Percentiles rank a stretch among this genome's conserved stretches.
phyloP scores from a whole-genome alignment of 2,113 vertebrate species.

The Kryptolebias marmoratus region DNA sequence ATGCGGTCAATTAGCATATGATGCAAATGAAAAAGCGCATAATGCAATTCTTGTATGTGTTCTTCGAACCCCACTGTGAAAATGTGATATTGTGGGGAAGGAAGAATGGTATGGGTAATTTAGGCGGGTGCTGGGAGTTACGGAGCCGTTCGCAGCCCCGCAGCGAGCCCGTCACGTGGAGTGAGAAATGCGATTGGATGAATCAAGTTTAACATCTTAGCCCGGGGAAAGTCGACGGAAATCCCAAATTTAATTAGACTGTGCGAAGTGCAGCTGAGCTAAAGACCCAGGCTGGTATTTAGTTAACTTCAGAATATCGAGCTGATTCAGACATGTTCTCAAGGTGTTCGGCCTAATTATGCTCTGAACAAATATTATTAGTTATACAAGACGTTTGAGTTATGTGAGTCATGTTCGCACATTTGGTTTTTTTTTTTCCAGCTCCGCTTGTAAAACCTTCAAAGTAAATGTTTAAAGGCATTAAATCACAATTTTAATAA shows the following conservation, averaged over 20 bases:
- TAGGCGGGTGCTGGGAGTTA: constrained; percentile 36
- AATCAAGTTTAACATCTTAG: constrained; percentile 64
- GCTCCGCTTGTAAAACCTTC: constrained; percentile 27
- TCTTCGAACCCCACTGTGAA: constrained; percentile 44
- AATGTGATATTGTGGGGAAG: constrained; percentile 42
- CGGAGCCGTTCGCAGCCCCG: constrained; percentile 42
- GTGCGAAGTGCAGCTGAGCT: constrained; percentile 72
- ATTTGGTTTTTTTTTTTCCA: constrained; percentile 24
- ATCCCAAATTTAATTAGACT: constrained; percentile 73
- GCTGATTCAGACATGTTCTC: constrained; percentile 35
- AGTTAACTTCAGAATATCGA: constrained; percentile 43
- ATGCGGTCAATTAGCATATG: constrained; percentile 38
- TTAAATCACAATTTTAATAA: constrained; percentile 48
- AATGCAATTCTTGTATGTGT: constrained; percentile 30
- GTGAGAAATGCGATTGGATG: constrained; percentile 61
- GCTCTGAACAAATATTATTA: constrained; percentile 41
- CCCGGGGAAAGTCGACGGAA: constrained; percentile 68
- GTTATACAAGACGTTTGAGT: constrained; percentile 9
- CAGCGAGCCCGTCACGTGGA: constrained; percentile 38
- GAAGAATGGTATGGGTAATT: constrained; percentile 56
- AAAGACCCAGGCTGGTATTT: constrained; percentile 50
- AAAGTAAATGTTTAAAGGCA: constrained; percentile 13
- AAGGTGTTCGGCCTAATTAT: constrained; percentile 41
- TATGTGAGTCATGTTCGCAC: constrained; percentile 18
- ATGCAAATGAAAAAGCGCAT: constrained; percentile 48